Evolutionary conservation across 2,113 vertebrate genomes (phyloP), one percentile per base, ranked within the genome.

Genomic region (Petroica traversi): DNA sequence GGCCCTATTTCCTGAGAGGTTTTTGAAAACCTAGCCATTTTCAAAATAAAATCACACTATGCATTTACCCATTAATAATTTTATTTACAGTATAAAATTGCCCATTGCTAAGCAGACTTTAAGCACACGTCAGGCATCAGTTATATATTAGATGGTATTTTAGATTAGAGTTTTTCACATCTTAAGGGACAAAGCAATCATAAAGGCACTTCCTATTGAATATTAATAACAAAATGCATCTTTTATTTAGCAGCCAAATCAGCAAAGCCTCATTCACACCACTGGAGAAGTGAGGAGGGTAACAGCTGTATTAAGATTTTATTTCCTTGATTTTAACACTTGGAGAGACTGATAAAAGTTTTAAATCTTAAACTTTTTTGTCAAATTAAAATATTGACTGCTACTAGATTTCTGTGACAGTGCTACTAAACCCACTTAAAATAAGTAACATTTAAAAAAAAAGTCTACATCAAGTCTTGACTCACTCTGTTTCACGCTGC

Each of bases 401-500:
- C 22, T 36, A 8, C 41, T 33, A 68, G 14, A 18, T 48, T 62
- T 46, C 19, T 41, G 25, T 31, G 29, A 31, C 2, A 52, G 43
- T 3, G 19, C 22, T 26, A 75, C 20, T 28, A 62, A 52, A 85
- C 8, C 7, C 4, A 48, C 38, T 49, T 28, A 24, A 48, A 61
- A 19, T 6, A 38, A 24, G 34, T 19, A 78, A 69, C 2, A 13
- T 25, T 8, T 10, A n/a, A 6, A 26, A 55, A 23, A 45, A 59
- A 54, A 3, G 8, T 67, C 41, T 45, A 12, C 2, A 52, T 19
- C 9, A 52, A 78, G 26, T 3, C 3, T 92, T 83, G 68, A 96
- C 98, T 98, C 80, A 98, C 98, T 97, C 57, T 92, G 73, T 28
- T 97, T 98, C 19, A 57, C 40, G 36, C 0, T 64, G 66, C 64